Evolutionary conservation across 2,888 invertebrate species (phyloP).

Genomic region (Caenorhabditis sinica): DNA sequence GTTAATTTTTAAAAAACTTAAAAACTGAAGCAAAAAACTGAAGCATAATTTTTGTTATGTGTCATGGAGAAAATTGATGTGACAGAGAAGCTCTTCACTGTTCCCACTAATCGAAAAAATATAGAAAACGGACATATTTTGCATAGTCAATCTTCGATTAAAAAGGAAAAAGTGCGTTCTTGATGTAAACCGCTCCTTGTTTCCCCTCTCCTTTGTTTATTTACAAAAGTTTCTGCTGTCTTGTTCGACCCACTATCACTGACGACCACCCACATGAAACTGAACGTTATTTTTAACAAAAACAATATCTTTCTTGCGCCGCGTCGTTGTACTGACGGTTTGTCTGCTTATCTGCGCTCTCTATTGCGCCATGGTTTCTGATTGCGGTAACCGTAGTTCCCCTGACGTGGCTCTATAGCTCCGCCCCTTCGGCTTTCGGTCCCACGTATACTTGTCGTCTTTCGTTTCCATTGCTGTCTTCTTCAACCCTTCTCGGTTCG

Average conservation of each 20-base stretch:
- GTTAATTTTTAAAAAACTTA: background rate
- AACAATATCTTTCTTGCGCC: conserved; percentile 14
- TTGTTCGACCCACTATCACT: conserved; percentile 35
- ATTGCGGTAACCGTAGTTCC: conserved; percentile 44
- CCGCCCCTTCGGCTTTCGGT: conserved; percentile 37
- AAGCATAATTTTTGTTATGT: no score
- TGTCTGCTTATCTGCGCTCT: conserved; percentile 22
- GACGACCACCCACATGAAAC: conserved; percentile 18
- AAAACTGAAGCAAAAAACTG: no score
- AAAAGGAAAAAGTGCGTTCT: background rate
- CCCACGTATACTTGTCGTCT: conserved; percentile 44
- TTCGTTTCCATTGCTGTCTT: conserved; percentile 15
- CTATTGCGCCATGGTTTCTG: conserved; percentile 6
- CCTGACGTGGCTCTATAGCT: conserved; percentile 37
- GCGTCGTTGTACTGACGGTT: conserved; percentile 15
- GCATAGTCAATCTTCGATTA: background rate
- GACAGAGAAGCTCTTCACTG: no score
- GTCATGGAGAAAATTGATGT: no score
- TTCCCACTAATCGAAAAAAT: no score
- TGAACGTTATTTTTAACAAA: conserved; percentile 29
- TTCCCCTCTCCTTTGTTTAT: conserved; percentile 13
- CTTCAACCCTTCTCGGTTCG: conserved; percentile 41
- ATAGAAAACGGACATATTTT: no score
- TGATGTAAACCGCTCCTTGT: background rate
- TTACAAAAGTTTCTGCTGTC: conserved; percentile 24